A percentile compares a stretch with the other conserved stretches of the same genome.
Evolutionary conservation across 2,797 vertebrate species (phyloP).

Genomic region (Spinus pinus): DNA sequence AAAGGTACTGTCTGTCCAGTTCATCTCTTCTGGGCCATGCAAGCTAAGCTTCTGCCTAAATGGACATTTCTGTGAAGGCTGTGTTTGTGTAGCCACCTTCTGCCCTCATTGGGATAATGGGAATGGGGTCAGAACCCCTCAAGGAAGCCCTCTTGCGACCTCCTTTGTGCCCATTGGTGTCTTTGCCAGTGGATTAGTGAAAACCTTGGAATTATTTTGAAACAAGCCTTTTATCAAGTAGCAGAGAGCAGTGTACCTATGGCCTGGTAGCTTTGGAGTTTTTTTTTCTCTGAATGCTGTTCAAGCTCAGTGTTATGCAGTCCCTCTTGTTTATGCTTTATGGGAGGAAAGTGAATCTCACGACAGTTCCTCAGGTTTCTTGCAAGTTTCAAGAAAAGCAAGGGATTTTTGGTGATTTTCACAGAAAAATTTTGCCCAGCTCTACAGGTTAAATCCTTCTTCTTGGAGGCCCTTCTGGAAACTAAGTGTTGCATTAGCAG

Average conservation of each 20-base stretch:
- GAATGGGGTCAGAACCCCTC: neutral
- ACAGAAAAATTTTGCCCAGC: neutral
- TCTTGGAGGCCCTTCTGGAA: neutral
- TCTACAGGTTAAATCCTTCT: neutral
- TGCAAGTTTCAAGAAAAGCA: neutral
- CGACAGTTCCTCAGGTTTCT: fast-evolving
- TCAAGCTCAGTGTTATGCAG: neutral
- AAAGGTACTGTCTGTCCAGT: neutral
- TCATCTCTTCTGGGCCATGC: neutral
- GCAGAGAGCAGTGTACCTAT: neutral
- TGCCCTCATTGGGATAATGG: neutral
- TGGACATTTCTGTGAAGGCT: neutral
- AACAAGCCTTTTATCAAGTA: neutral
- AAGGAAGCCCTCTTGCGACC: neutral
- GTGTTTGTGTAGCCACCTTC: neutral
- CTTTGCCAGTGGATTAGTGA: neutral
- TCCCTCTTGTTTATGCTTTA: neutral
- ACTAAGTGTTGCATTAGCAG: neutral
- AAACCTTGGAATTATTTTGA: neutral
- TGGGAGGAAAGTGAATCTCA: neutral
- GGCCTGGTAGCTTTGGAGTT: neutral
- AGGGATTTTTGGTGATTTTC: neutral
- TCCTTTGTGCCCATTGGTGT: fast-evolving
- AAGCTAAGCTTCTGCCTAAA: neutral
- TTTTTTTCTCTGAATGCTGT: neutral